phyloP scores from a whole-genome alignment of 2,113 vertebrate genomes.

The Platichthys flesus region DNA sequence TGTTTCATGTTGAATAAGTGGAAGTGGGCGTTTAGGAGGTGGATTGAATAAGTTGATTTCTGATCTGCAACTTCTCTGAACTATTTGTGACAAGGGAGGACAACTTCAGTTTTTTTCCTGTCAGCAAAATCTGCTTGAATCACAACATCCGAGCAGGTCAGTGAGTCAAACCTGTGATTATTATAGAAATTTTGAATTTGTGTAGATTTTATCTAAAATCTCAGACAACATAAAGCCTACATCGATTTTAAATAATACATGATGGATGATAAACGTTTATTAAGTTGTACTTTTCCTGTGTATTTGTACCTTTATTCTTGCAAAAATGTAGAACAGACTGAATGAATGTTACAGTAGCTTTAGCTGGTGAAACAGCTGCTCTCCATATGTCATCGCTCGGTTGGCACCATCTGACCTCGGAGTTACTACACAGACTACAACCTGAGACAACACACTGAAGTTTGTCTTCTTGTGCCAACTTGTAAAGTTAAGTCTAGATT shows the following conservation, averaged over 20 bases:
- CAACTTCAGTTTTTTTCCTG: neutral
- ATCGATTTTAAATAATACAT: neutral
- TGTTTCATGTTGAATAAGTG: neutral
- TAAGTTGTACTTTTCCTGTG: neutral
- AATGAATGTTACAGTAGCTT: neutral
- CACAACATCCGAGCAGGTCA: too few species aligned
- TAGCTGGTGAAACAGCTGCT: slow-evolving; percentile 21
- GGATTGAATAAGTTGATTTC: neutral
- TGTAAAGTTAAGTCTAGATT: neutral
- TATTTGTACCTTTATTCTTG: neutral
- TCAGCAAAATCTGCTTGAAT: neutral
- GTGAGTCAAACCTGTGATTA: neutral
- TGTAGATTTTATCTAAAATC: neutral
- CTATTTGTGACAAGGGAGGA: neutral
- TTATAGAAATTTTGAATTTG: neutral
- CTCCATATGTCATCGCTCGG: slow-evolving; percentile 38
- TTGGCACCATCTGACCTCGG: slow-evolving; percentile 1
- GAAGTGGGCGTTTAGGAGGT: neutral
- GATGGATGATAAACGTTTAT: neutral
- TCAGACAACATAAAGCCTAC: neutral
- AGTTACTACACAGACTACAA: neutral
- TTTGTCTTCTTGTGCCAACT: neutral
- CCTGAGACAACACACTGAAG: slow-evolving; percentile 6
- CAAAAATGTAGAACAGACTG: neutral
- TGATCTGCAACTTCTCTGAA: neutral